phyloP scores from a whole-genome alignment of 2,888 invertebrate genomes.

The Acheta domesticus region DNA sequence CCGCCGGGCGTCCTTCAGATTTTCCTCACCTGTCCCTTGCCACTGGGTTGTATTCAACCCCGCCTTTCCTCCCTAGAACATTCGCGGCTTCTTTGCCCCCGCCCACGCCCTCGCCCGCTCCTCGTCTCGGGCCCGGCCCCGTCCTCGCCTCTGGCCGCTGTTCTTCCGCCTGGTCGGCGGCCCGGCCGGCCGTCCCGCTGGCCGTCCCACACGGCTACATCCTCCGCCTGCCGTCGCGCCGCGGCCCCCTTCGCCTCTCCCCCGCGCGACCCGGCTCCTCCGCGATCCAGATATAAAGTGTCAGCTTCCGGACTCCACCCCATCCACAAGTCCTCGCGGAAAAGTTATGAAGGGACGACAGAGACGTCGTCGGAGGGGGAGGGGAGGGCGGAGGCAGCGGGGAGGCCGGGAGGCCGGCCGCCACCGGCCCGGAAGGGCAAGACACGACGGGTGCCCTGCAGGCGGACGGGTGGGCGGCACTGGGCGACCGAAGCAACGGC shows the following conservation, averaged over 20 bases:
- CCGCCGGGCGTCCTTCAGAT: too few species aligned
- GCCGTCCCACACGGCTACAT: too few species aligned
- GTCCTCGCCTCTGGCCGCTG: not conserved
- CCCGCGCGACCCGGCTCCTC: not conserved
- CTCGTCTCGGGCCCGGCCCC: not conserved
- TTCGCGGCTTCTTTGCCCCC: not conserved
- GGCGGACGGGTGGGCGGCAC: too few species aligned
- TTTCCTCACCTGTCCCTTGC: too few species aligned
- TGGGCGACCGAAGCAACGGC: too few species aligned
- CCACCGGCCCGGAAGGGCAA: too few species aligned
- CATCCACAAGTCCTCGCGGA: not conserved
- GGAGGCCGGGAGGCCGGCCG: not conserved
- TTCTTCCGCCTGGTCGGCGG: not conserved
- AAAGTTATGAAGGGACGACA: constrained; percentile 18
- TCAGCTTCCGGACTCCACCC: not conserved
- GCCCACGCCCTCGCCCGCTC: not conserved
- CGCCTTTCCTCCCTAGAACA: too few species aligned
- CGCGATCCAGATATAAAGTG: constrained; percentile 18
- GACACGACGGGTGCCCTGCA: too few species aligned
- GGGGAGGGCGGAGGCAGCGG: not conserved
- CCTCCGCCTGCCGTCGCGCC: too few species aligned
- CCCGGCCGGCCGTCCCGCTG: not conserved
- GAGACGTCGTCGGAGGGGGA: not conserved
- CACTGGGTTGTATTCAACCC: too few species aligned
- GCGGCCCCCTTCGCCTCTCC: not conserved